These are phyloP conservation scores for Salarias fasciatus DNA, from an alignment of 2,797 vertebrate species.

Conservation along the genomic window DNA sequence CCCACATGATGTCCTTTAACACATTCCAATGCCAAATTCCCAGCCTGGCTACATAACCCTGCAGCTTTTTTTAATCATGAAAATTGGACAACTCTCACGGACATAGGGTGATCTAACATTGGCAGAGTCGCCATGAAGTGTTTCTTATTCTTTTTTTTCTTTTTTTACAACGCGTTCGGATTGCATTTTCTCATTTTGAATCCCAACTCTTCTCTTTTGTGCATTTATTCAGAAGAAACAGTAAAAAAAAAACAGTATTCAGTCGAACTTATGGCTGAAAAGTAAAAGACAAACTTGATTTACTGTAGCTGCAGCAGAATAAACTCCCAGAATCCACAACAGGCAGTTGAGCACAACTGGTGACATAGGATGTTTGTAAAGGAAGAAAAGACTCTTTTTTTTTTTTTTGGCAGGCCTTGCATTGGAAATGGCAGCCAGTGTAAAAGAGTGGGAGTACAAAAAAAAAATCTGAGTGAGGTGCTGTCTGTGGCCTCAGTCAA, in stretches of 20 bases:
- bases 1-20: slow-evolving; percentile 37
- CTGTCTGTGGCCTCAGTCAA: slow-evolving; percentile 73
- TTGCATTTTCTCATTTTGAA: too few relatives aligned
- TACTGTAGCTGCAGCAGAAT: neutral
- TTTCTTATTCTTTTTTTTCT: neutral
- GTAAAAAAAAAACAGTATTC: too few relatives aligned
- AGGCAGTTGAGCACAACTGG: slow-evolving; percentile 31
- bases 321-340: slow-evolving; percentile 13
- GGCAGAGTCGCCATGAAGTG: slow-evolving; percentile 9
- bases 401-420: slow-evolving; percentile 67
- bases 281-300: neutral
- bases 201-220: too few relatives aligned
- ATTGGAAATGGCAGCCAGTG: slow-evolving; percentile 61
- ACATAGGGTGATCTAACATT: slow-evolving; percentile 11
- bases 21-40: slow-evolving; percentile 41
- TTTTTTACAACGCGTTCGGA: too few relatives aligned
- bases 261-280: too few relatives aligned
- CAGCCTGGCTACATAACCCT: slow-evolving; percentile 42
- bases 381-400: slow-evolving; percentile 38
- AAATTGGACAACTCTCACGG: slow-evolving; percentile 8
- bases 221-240: too few relatives aligned
- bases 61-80: slow-evolving; percentile 15
- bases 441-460: slow-evolving; percentile 74
- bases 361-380: slow-evolving; percentile 39
- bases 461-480: slow-evolving; percentile 65